Evolutionary conservation across 2,888 invertebrate genomes (phyloP), one percentile per base, ranked within the genome.

Genomic region (Helobdella robusta): DNA sequence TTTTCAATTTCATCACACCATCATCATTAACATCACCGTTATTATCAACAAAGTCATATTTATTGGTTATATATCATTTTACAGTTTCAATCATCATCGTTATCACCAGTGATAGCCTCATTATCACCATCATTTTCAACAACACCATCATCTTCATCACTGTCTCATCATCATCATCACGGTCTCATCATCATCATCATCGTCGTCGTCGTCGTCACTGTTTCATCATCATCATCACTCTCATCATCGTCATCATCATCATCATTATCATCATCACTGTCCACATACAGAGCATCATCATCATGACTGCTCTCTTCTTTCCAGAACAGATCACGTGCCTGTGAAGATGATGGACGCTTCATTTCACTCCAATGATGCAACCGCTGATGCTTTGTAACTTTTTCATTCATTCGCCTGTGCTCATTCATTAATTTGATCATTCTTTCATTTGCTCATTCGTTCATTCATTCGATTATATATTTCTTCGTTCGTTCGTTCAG

Each of bases 231-330:
- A 15, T 56, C 15, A 28, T 11, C 25, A 11, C 8, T 8, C 2
- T 8, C 6, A 32, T 35, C 2, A 40, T 35, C 59, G 36, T 59
- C 59, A 20, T 28, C 25, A 59, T 2, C 59, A 59, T 25, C 34
- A 59, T 30, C 20, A 6, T 59, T 40, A 35, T 25, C 40, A 59
- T 30, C 60, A 0, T 25, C 60, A 60, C 18, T 46, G 18, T 46
- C 20, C 5, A 15, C 25, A 28, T 48, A 8, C n/a, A 28, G 8
- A 48, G 30, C 46, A n/a, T 48, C 32, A n/a, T n/a, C 30, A 15
- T 6, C 2, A 28, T 25, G 23, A 15, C 20, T 28, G 6, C 28
- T 28, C 25, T 25, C 6, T 3, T n/a, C 25, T 8, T 25, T 23
- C 23, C 18, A 20, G 23, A 28, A 34, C 25, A 36, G 30, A 28